Evolutionary conservation across 2,113 vertebrate species (phyloP), one percentile per base, ranked within the genome.

Genomic region (Passerina amoena): DNA sequence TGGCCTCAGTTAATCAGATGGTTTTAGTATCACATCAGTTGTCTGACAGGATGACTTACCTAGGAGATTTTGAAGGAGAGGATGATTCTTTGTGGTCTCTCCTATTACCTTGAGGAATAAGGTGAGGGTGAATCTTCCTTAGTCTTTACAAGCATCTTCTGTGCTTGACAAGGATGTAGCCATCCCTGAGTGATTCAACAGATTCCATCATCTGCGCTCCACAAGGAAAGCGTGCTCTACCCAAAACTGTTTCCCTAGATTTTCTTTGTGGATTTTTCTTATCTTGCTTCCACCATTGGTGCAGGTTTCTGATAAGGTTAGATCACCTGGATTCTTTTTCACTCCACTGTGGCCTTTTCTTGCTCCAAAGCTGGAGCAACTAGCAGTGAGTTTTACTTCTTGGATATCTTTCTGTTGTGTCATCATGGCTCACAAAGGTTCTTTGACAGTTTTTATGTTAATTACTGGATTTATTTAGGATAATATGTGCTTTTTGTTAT

Each of bases 131-230:
- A 59, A 66, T 79, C 33, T 73, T 91, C 28, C 42, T 38, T 53
- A 37, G 31, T 45, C 21, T 45, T 33, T 54, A 11, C 6, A n/a
- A 35, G 7, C 37, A 11, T 66, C 21, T 63, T 71, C 31, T 54
- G 4, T 50, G 38, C 44, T 54, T 7, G 2, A 7, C 1, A 8
- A 15, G 38, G 77, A 47, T 22, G 9, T 31, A 21, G 33, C 30
- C 14, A 31, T 93, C 0, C 1, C 31, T 0, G 0, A 50, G 20
- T 47, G 61, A 40, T 68, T 73, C 42, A 31, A 1, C 30, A 3
- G 6, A 27, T 72, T 87, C 94, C 9, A 14, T 66, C 3, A 1
- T 65, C 22, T 59, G 54, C 14, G 5, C 24, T 65, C 45, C 17
- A 14, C n/a, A 57, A 69, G 16, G 20, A 65, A 51, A 48, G 20